Percentiles rank a stretch among this genome's conserved stretches.
These are phyloP conservation scores for Antitype chi DNA, from an alignment of 2,888 invertebrate species.

Conservation along the genomic window DNA sequence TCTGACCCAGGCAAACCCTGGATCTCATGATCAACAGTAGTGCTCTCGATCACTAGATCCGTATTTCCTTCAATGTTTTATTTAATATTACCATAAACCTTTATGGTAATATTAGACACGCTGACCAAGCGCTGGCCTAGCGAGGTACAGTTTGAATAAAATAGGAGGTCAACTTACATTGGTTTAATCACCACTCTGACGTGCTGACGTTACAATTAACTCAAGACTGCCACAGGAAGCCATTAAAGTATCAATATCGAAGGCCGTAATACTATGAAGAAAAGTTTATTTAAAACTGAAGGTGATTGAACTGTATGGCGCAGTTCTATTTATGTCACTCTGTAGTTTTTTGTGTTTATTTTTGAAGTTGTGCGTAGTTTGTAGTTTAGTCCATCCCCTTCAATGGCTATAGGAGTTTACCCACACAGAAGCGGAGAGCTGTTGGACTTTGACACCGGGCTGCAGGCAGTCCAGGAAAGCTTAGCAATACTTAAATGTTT, in stretches of 20 bases:
- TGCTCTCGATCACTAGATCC: not conserved
- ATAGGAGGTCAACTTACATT: not conserved
- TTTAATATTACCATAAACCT: not conserved
- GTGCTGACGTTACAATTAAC: not conserved
- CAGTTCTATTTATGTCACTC: not conserved
- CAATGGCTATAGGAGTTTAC: too few species aligned
- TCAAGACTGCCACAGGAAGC: not conserved
- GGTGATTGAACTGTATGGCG: not conserved
- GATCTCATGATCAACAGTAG: not conserved
- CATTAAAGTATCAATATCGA: slow-evolving; percentile 5
- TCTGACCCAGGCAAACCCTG: not conserved
- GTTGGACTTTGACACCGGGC: not conserved
- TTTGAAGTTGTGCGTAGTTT: not conserved
- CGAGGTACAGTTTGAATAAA: not conserved
- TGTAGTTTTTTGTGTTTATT: not conserved
- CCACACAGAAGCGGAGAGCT: too few species aligned
- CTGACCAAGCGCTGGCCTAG: not conserved
- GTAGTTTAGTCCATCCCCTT: too few species aligned
- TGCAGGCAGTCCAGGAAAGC: not conserved
- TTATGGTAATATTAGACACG: too few species aligned
- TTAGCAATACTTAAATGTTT: not conserved
- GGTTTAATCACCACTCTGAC: not conserved
- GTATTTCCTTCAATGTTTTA: not conserved
- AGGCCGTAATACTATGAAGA: not conserved
- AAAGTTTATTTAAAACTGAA: not conserved